phyloP scores from a whole-genome alignment of 2,888 invertebrate genomes.

The Quadroppia sp. region DNA sequence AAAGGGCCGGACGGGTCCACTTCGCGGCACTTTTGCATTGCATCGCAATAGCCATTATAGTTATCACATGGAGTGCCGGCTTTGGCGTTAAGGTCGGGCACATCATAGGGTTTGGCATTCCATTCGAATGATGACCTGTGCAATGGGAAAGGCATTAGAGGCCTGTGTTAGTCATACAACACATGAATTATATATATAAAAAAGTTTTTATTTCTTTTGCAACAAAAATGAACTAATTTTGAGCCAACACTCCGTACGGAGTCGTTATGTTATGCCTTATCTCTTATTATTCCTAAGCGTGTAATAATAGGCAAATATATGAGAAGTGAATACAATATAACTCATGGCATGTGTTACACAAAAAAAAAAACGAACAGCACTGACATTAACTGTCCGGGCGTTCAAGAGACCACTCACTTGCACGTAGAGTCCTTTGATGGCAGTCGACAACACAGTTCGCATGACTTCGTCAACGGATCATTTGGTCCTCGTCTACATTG shows the following conservation, averaged over 20 bases:
- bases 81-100: slow-evolving; percentile 87
- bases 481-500: slow-evolving; percentile 76
- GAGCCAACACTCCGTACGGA: background rate
- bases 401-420: slow-evolving; percentile 56
- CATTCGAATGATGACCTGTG: slow-evolving; percentile 78
- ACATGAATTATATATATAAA: no score
- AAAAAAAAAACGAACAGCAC: no score
- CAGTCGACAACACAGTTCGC: slow-evolving; percentile 85
- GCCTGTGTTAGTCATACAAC: background rate
- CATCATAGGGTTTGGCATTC: slow-evolving; percentile 82
- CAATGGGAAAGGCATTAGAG: background rate
- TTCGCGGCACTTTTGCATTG: slow-evolving; percentile 74
- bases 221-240: slow-evolving; percentile 5
- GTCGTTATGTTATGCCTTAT: slow-evolving; percentile 1
- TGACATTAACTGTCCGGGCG: no score
- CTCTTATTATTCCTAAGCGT: slow-evolving; percentile 26
- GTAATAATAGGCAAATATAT: slow-evolving; percentile 17
- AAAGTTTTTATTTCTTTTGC: no score
- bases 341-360: no score
- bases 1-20: slow-evolving; percentile 84
- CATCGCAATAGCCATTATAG: slow-evolving; percentile 77
- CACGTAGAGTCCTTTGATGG: slow-evolving; percentile 77
- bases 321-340: background rate
- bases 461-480: slow-evolving; percentile 78
- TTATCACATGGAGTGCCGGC: slow-evolving; percentile 92